Evolutionary conservation across 2,888 invertebrate species (phyloP), one percentile per base, ranked within the genome.

Genomic region (Drosophila leonis): DNA sequence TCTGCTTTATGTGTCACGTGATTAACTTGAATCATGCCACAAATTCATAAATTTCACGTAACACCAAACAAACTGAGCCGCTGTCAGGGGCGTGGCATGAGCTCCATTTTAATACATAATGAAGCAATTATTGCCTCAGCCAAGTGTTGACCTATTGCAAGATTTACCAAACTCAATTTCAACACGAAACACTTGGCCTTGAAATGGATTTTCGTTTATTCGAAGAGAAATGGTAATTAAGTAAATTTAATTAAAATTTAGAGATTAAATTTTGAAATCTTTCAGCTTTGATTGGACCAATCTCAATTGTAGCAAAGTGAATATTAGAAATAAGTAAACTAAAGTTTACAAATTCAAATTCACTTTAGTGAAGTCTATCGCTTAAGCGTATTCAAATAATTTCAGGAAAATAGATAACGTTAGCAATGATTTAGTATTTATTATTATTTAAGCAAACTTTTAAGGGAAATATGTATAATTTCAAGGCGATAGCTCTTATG

Each of bases 41-140:
- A 81, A 83, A 75, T 75, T 89, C 83, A 89, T 83, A 83, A 89
- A 89, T 87, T 89, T 81, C 75, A 57, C 63, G 66, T 75, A 80
- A 62, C 62, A 51, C 51, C 52, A 24, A 56, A 2, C 20, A 15
- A 24, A 20, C 24, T 49, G 18, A 24, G 35, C 13, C 5, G 6
- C 13, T 1, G 27, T 0, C 52, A 24, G 10, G 18, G 60, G 27
- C 55, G 41, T n/a, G 39, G 42, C 71, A 71, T 33, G 48, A 75
- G 52, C 39, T 18, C 27, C 39, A 29, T 56, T 75, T 66, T 33
- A 44, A 72, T 57, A 52, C 66, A 57, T 61, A 75, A 75, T 75
- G 56, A 76, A 78, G 79, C 55, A 68, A 66, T 77, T 63, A 62
- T 49, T 64, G 39, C 41, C 52, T 31, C 33, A 31, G 69, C 54